Evolutionary conservation across 2,113 vertebrate genomes (phyloP), one percentile per base, ranked within the genome.

Genomic region (Pycnonotus jocosus): DNA sequence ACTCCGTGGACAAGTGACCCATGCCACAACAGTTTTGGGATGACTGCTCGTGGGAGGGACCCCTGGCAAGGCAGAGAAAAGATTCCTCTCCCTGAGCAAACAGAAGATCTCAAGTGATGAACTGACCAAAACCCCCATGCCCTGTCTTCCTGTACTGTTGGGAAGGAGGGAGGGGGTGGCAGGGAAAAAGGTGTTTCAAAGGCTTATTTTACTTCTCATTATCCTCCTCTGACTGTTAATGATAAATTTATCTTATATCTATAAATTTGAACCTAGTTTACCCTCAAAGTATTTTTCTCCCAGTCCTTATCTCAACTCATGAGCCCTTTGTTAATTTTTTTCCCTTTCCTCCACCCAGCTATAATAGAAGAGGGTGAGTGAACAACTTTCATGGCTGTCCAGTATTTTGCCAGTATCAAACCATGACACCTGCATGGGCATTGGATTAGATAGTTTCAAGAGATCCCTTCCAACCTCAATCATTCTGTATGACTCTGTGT

Each of bases 381-480:
- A 78, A 62, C 0, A 1, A 62, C 13, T 50, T 25, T 22, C 1
- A 0, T n/a, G 30, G 58, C 45, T 62, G 6, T 40, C 58, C 51
- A 30, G 23, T 61, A 47, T 40, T n/a, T 21, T 35, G 24, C 11
- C 19, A 79, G 25, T 44, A 79, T 65, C 31, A 54, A 78, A 78
- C 47, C 38, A 53, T 14, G 15, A 44, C 48, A 65, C 9, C 11
- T 65, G 40, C 50, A 35, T 31, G 1, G 2, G 5, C 22, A 33
- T 19, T 81, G 19, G 22, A 74, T 40, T 44, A 70, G 23, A 44
- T 15, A 15, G 37, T 61, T 51, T 66, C 56, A 85, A 38, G 40
- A 73, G 15, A 12, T 79, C 15, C 6, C 31, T 82, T 82, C 17
- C 28, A 90, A n/a, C 9, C 15, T 47, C 30, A 60, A 20, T 38